Evolutionary conservation across 2,888 invertebrate genomes (phyloP).

Genomic region (Drosophila kuntzei): DNA sequence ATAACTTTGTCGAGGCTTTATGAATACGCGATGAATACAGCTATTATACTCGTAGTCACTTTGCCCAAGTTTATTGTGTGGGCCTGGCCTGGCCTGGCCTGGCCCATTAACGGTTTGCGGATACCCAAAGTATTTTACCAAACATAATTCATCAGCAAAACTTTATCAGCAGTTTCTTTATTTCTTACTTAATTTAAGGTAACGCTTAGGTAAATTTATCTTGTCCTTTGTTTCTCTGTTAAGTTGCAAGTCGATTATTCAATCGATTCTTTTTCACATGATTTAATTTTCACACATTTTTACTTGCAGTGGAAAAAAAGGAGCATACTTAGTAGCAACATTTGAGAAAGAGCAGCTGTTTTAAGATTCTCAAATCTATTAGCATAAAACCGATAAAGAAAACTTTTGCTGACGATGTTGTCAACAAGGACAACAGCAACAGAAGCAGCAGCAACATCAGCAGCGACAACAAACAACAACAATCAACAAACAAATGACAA

Average conservation of each 20-base stretch:
- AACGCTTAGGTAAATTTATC: not conserved
- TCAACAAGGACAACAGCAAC: conserved; percentile 49
- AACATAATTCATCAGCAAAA: conserved; percentile 3
- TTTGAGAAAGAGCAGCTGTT: conserved; percentile 53
- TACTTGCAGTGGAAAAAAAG: not conserved
- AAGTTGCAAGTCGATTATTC: conserved; percentile 2
- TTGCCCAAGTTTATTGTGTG: not conserved
- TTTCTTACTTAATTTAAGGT: not conserved
- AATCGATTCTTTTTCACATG: not conserved
- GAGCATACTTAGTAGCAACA: conserved; percentile 10
- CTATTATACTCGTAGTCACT: conserved; percentile 3
- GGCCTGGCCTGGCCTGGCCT: not conserved
- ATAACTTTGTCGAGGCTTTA: conserved; percentile 38
- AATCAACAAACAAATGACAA: conserved; percentile 48
- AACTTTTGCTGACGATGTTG: conserved; percentile 70
- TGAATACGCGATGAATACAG: conserved; percentile 47
- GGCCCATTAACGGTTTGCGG: not conserved
- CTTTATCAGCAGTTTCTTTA: conserved; percentile 2
- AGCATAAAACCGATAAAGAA: conserved; percentile 75
- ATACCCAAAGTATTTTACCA: not conserved
- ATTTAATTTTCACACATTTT: conserved; percentile 10
- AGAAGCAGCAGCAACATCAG: conserved; percentile 15
- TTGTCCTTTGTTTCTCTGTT: not conserved
- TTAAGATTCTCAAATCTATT: conserved; percentile 65
- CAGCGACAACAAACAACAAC: conserved; percentile 27